Percentiles rank a stretch among this genome's conserved stretches.
Conservation (phyloP, 2,888 invertebrate genomes). For the Monochamus alternatus region DNA sequence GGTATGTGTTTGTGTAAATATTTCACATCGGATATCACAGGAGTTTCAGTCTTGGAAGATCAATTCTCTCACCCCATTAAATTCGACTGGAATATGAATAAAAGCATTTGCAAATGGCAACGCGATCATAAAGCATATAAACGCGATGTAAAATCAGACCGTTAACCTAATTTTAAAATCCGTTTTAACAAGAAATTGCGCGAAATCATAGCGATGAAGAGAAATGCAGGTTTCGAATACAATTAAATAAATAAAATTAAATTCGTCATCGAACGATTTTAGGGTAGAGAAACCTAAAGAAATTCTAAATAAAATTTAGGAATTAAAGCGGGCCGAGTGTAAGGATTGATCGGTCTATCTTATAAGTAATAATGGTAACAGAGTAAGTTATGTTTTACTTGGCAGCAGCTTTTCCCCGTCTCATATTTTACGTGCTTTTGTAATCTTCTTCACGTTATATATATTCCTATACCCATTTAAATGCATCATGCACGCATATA, state of each 20-base stretch:
- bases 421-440: neutral
- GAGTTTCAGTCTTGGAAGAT: neutral
- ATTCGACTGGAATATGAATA: conserved; percentile 1
- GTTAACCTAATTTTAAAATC: conserved; percentile 9
- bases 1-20: too few relatives aligned
- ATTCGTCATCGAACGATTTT: too few relatives aligned
- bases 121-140: conserved; percentile 3
- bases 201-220: neutral
- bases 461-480: neutral
- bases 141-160: neutral
- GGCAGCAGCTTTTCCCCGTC: neutral
- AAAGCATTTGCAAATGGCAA: neutral
- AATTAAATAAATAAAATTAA: too few relatives aligned
- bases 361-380: too few relatives aligned
- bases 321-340: too few relatives aligned
- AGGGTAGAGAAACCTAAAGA: too few relatives aligned
- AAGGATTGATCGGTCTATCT: too few relatives aligned
- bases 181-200: neutral
- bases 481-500: neutral
- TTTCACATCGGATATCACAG: too few relatives aligned
- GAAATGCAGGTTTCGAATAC: neutral
- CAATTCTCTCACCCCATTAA: conserved; percentile 10
- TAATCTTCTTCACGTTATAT: neutral
- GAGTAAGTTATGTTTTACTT: too few relatives aligned
- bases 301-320: too few relatives aligned